Conservation (phyloP, 1,140 invertebrate species). For the Trichomalopsis sarcophagae region DNA sequence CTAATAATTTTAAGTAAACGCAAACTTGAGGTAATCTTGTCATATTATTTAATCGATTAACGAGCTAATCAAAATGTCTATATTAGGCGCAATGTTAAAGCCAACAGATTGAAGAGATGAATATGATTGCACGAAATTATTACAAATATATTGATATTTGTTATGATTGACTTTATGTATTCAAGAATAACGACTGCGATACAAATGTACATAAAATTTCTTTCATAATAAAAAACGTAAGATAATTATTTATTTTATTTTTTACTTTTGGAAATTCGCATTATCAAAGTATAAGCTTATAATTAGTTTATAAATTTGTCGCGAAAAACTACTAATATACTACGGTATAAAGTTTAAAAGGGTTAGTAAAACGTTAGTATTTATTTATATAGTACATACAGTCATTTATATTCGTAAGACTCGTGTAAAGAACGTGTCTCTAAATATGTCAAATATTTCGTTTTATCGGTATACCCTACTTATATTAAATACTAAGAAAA, state of each 20-base stretch:
- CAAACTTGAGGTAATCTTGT: constrained; percentile 2
- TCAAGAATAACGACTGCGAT: constrained; percentile 39
- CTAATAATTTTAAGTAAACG: not conserved
- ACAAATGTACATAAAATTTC: constrained; percentile 61
- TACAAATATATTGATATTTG: constrained; percentile 32
- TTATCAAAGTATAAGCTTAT: too few species aligned
- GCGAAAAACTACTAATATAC: too few species aligned
- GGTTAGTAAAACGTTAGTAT: too few species aligned
- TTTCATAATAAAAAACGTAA: constrained; percentile 60
- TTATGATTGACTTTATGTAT: constrained; percentile 42
- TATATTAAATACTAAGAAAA: too few species aligned
- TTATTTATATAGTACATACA: too few species aligned
- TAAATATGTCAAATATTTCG: too few species aligned
- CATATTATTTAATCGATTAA: constrained; percentile 20
- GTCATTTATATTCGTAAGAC: too few species aligned
- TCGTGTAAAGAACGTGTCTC: too few species aligned
- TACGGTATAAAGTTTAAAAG: too few species aligned
- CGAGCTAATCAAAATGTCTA: constrained; percentile 46
- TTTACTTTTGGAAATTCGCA: not conserved
- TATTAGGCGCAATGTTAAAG: constrained; percentile 10
- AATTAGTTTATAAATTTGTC: too few species aligned
- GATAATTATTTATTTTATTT: constrained; percentile 20
- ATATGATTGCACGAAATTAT: constrained; percentile 13
- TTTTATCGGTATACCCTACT: too few species aligned
- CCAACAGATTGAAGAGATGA: not conserved